Percentiles rank a stretch among this genome's conserved stretches.
Evolutionary conservation across 2,888 invertebrate genomes (phyloP).

Genomic region (Pterostichus madidus): DNA sequence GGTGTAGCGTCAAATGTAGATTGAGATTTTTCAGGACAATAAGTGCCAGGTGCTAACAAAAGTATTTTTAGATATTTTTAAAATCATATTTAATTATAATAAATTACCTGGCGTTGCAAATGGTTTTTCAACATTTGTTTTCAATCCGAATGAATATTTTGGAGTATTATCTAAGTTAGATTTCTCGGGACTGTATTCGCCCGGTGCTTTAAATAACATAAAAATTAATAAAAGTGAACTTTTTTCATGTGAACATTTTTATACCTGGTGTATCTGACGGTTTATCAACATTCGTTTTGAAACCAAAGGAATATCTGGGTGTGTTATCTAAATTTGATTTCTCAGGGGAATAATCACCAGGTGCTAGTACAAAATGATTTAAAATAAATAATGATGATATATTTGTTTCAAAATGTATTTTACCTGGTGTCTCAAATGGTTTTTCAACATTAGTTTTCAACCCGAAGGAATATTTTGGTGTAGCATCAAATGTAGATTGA

Average conservation of each 20-base stretch:
- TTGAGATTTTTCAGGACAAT: slow-evolving; percentile 86
- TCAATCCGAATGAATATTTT: slow-evolving; percentile 82
- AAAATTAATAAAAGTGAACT: slow-evolving; percentile 76
- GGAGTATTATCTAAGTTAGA: slow-evolving; percentile 81
- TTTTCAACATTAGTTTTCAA: slow-evolving; percentile 83
- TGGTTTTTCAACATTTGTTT: slow-evolving; percentile 79
- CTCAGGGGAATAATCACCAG: slow-evolving; percentile 92
- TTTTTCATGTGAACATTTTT: slow-evolving; percentile 69
- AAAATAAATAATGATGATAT: slow-evolving; percentile 69
- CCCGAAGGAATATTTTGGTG: slow-evolving; percentile 86
- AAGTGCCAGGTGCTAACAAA: slow-evolving; percentile 87
- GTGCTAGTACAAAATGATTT: slow-evolving; percentile 78
- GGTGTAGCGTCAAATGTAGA: slow-evolving; percentile 82
- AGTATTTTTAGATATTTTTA: slow-evolving; percentile 69
- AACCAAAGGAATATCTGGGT: slow-evolving; percentile 85
- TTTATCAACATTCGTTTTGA: slow-evolving; percentile 81
- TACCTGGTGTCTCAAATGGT: slow-evolving; percentile 83
- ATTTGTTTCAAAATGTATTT: not conserved
- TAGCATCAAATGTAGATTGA: slow-evolving; percentile 82
- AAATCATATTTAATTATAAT: slow-evolving; percentile 33
- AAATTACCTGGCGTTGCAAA: slow-evolving; percentile 80
- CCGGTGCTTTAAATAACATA: slow-evolving; percentile 72
- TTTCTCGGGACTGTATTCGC: slow-evolving; percentile 75
- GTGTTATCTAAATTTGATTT: slow-evolving; percentile 81
- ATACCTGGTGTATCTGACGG: slow-evolving; percentile 82